Base-by-base conservation (phyloP, 1,140 invertebrate genomes). In the Luehdorfia chinensis region DNA sequence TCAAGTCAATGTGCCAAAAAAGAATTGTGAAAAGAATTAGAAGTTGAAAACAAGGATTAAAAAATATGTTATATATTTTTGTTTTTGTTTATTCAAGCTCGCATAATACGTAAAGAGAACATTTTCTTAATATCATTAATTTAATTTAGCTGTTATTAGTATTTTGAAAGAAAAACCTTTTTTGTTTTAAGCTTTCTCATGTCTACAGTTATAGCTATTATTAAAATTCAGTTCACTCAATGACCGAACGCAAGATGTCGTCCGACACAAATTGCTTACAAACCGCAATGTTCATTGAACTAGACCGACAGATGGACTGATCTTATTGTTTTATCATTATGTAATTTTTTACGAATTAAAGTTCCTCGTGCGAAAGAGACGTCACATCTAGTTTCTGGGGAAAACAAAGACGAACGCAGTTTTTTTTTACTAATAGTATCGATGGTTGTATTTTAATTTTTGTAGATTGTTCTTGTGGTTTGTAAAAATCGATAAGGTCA, bases 211-310 rank as follows among this genome's bases (percentile, higher is more conserved):
- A 21, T 9, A 9, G n/a, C 5, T 37, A 37, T 23, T 32, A 32
- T n/a, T 32, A 15, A 32, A 28, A 5, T 12, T 46, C 15, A 54
- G 50, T 41, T 50, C 15, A 9, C 0, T 8, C 1, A n/a, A n/a
- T 7, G 19, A 21, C 47, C 37, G 58, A 51, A 36, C 34, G n/a
- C 18, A 43, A 59, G 56, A 57, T 64, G 61, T 64, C 61, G 55
- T 46, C 54, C 47, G 30, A 45, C 52, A 56, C 47, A 64, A 64
- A 64, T 64, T 64, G 50, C 50, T 47, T 27, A 11, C 27, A 46
- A 33, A 60, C 61, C 57, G 47, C 61, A 65, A 57, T 52, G 54
- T 39, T 60, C 56, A 59, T 15, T 48, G 53, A 53, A 52, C 57
- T 57, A 57, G 53, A 36, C 32, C 34, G 51, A 50, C 61, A 60